These are phyloP conservation scores for Catocala sponsa DNA, from an alignment of 2,888 invertebrate genomes.

Conservation along the genomic window DNA sequence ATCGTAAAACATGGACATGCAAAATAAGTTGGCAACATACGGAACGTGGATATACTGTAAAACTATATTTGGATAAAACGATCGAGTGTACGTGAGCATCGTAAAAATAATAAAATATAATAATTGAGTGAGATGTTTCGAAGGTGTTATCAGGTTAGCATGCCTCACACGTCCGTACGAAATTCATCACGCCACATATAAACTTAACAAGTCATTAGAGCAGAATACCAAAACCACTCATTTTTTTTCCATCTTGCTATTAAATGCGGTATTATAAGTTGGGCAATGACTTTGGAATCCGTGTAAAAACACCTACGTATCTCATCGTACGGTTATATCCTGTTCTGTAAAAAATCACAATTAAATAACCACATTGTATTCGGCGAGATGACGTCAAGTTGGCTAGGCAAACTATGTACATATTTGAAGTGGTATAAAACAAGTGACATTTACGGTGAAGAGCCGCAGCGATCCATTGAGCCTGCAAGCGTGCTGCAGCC, in stretches of 20 bases:
- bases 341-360: constrained; percentile 71
- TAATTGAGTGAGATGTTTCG: constrained; percentile 24
- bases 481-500: constrained; percentile 78
- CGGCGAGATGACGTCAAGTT: constrained; percentile 44
- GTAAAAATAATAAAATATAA: constrained; percentile 24
- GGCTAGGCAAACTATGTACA: constrained; percentile 20
- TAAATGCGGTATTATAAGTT: constrained; percentile 73
- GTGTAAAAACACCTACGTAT: constrained; percentile 76
- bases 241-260: constrained; percentile 74
- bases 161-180: constrained; percentile 67
- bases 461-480: constrained; percentile 78
- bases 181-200: constrained; percentile 76
- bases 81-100: constrained; percentile 15
- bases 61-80: constrained; percentile 2
- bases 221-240: constrained; percentile 71
- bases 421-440: constrained; percentile 32
- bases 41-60: too few species aligned
- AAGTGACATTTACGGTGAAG: constrained; percentile 76
- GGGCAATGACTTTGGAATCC: constrained; percentile 81
- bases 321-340: constrained; percentile 69
- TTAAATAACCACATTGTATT: constrained; percentile 59
- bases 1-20: constrained; percentile 28
- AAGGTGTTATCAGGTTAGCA: constrained; percentile 46
- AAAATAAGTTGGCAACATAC: constrained; percentile 10
- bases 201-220: constrained; percentile 83